Evolutionary conservation across 2,888 invertebrate genomes (phyloP).

Genomic region (Priapulus caudatus): DNA sequence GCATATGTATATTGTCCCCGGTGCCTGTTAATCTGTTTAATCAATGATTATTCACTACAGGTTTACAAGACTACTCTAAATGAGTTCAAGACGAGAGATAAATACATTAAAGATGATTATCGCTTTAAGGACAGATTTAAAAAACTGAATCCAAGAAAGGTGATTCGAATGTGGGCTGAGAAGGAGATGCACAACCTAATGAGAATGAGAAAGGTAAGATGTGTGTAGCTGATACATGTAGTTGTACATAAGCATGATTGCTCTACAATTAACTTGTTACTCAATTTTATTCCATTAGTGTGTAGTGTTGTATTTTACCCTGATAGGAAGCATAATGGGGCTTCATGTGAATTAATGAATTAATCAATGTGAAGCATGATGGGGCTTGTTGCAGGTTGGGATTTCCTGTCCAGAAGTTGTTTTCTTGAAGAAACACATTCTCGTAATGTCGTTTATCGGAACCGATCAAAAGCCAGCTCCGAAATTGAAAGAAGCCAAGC

Average conservation of each 20-base stretch:
- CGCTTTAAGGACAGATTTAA: conserved; percentile 47
- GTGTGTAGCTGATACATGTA: no score
- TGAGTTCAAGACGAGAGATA: conserved; percentile 47
- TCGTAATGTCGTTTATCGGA: conserved; percentile 50
- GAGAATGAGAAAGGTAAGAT: conserved; percentile 3
- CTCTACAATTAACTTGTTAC: no score
- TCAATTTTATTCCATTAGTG: no score
- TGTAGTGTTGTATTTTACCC: no score
- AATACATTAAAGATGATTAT: conserved; percentile 48
- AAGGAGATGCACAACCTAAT: conserved; percentile 48
- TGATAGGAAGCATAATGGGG: no score
- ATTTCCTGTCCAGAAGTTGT: conserved; percentile 46
- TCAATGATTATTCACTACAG: no score
- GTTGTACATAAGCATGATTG: no score
- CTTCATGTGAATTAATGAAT: no score
- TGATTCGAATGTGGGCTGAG: conserved; percentile 50
- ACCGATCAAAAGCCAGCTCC: conserved; percentile 43
- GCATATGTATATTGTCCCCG: no score
- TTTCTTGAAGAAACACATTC: conserved; percentile 45
- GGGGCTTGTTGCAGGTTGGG: conserved; percentile 41
- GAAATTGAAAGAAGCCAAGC: conserved; percentile 43
- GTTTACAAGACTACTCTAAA: conserved; percentile 49
- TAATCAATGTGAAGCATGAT: no score
- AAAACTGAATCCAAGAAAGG: conserved; percentile 45
- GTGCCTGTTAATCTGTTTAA: no score